These are phyloP conservation scores for Sphaerophoria rueppellii DNA, from an alignment of 2,888 invertebrate genomes.

Conservation along the genomic window DNA sequence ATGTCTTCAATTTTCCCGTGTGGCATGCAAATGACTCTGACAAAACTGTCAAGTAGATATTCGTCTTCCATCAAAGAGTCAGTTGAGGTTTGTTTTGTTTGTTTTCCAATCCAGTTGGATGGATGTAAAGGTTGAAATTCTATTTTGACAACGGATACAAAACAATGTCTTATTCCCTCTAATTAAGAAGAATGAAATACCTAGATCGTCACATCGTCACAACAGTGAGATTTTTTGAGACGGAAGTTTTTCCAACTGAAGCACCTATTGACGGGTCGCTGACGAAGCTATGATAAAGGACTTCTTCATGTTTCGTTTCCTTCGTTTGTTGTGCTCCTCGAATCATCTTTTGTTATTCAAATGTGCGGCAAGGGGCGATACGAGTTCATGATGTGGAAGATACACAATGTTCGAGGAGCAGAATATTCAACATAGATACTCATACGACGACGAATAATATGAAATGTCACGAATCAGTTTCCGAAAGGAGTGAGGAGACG, in stretches of 20 bases:
- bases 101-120: no score
- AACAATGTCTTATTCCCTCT: slow-evolving; percentile 48
- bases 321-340: background rate
- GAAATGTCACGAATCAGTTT: slow-evolving; percentile 64
- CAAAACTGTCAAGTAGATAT: no score
- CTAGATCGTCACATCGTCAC: slow-evolving; percentile 3
- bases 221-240: background rate
- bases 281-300: slow-evolving; percentile 69
- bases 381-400: slow-evolving; percentile 10
- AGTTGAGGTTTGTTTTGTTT: no score
- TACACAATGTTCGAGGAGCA: slow-evolving; percentile 22
- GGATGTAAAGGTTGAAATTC: no score
- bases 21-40: no score
- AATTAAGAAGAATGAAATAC: slow-evolving; percentile 43
- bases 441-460: background rate
- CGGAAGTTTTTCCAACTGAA: slow-evolving; percentile 60
- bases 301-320: background rate
- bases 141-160: slow-evolving; percentile 6
- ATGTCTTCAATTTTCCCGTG: no score
- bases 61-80: no score
- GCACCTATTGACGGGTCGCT: slow-evolving; percentile 67
- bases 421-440: no score
- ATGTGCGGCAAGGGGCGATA: slow-evolving; percentile 20
- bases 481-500: slow-evolving; percentile 26
- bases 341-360: slow-evolving; percentile 56